phyloP scores from a whole-genome alignment of 53 echinoderm and acorn worm genomes.

The Apostichopus leukothele region DNA sequence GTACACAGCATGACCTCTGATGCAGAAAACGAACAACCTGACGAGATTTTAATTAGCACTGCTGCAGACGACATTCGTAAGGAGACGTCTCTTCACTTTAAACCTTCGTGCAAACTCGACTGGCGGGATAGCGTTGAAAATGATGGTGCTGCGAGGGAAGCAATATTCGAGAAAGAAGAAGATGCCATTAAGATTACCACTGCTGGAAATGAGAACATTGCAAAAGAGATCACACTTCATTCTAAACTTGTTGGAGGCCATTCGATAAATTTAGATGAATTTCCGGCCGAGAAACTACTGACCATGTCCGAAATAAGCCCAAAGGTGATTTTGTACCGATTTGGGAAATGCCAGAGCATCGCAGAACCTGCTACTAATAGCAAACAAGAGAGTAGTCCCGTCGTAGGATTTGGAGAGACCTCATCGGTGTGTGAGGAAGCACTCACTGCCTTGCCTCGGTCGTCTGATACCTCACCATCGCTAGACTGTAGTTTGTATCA shows the following conservation, averaged over 20 bases:
- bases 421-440: not conserved
- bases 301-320: slow-evolving; percentile 13
- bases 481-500: not conserved
- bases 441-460: not conserved
- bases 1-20: not conserved
- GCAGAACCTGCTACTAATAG: not conserved
- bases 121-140: not conserved
- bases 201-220: not conserved
- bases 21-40: no score
- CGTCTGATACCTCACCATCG: not conserved
- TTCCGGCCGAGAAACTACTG: slow-evolving; percentile 5
- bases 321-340: slow-evolving; percentile 10
- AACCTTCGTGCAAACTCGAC: not conserved
- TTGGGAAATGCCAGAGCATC: not conserved
- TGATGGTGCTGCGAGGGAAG: not conserved
- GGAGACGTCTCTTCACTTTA: not conserved
- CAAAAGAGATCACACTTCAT: not conserved
- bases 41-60: no score
- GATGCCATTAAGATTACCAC: not conserved
- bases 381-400: not conserved
- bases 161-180: not conserved
- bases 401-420: not conserved
- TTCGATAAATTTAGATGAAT: slow-evolving; percentile 18
- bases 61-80: no score
- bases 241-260: not conserved